Percentiles rank a stretch among this genome's conserved stretches.
phyloP scores from a whole-genome alignment of 2,113 vertebrate species.

The Dasypus novemcinctus region DNA sequence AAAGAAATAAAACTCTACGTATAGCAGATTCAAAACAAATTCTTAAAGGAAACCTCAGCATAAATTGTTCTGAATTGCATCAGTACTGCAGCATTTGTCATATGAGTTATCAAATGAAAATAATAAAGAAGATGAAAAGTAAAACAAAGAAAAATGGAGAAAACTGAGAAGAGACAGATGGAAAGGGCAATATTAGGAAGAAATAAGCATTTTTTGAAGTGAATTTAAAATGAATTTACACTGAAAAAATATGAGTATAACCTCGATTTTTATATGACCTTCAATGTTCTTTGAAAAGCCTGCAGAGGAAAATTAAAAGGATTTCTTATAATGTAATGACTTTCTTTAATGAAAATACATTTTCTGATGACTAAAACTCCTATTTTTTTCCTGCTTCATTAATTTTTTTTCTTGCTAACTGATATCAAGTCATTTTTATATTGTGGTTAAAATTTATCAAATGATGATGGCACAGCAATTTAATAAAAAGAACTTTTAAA shows the following conservation, averaged over 20 bases:
- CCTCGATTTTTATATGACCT: not conserved
- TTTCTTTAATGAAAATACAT: slow-evolving; percentile 40
- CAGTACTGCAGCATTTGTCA: not conserved
- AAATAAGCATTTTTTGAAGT: not conserved
- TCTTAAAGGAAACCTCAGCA: not conserved
- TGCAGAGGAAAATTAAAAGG: slow-evolving; percentile 37
- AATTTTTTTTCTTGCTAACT: slow-evolving; percentile 41
- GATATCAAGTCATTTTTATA: slow-evolving; percentile 62
- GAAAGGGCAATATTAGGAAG: not conserved
- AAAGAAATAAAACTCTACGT: not conserved
- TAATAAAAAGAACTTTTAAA: slow-evolving; percentile 71
- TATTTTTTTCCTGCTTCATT: slow-evolving; percentile 49
- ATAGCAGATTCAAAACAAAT: not conserved
- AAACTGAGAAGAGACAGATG: not conserved
- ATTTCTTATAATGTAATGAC: slow-evolving; percentile 51
- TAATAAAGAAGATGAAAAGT: not conserved
- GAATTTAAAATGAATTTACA: not conserved
- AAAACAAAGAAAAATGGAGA: not conserved
- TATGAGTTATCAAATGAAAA: not conserved
- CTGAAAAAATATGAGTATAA: not conserved
- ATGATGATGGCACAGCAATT: slow-evolving; percentile 53
- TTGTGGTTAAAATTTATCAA: slow-evolving; percentile 71
- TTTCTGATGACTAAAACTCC: slow-evolving; percentile 57
- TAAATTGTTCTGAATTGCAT: not conserved
- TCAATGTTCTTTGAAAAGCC: slow-evolving; percentile 12